Percentiles rank a stretch among this genome's conserved stretches.
These are phyloP conservation scores for Papilio xuthus DNA, from an alignment of 1,140 invertebrate genomes.

Conservation along the genomic window DNA sequence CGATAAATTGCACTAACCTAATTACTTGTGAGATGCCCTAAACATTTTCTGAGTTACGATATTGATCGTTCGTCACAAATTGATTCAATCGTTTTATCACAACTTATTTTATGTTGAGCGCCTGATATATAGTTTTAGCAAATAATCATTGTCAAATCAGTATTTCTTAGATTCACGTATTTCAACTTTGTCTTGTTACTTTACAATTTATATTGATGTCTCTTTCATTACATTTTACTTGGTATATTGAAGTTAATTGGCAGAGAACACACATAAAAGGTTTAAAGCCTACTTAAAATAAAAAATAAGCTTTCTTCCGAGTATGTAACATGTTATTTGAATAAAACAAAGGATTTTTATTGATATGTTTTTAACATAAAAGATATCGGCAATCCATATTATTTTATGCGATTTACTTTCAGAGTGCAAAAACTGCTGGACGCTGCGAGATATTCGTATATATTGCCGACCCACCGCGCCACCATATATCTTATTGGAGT, in stretches of 20 bases:
- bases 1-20: conserved; percentile 19
- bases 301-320: neutral
- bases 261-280: neutral
- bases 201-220: no score
- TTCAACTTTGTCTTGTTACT: no score
- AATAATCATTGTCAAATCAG: neutral
- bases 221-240: neutral
- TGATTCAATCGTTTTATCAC: neutral
- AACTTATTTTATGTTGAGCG: neutral
- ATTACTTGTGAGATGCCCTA: neutral
- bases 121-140: conserved; percentile 1
- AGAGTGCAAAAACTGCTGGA: conserved; percentile 84
- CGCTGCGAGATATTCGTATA: conserved; percentile 86
- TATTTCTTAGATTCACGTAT: no score
- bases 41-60: neutral
- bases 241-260: conserved; percentile 6
- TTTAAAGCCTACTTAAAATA: neutral
- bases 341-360: conserved; percentile 14
- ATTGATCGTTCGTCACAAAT: neutral
- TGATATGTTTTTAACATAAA: conserved; percentile 20
- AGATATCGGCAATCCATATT: conserved; percentile 16
- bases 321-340: neutral
- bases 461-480: conserved; percentile 85
- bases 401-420: conserved; percentile 48
- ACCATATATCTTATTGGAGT: conserved; percentile 88